phyloP scores from a whole-genome alignment of 2,888 invertebrate species.

The Philonicus albiceps region DNA sequence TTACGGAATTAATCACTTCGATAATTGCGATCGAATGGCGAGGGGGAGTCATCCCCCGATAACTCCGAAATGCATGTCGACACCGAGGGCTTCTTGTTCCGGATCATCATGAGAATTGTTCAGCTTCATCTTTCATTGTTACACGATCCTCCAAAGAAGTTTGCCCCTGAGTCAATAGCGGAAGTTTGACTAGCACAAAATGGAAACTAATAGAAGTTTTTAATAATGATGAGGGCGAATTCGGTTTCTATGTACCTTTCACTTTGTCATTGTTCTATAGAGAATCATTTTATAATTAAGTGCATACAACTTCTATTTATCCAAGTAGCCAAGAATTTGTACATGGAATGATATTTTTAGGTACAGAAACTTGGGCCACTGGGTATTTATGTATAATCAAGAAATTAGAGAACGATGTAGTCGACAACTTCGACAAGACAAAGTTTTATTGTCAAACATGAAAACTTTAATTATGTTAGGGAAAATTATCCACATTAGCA shows the following conservation, averaged over 20 bases:
- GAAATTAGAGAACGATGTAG: neutral
- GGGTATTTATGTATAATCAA: neutral
- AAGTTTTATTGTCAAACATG: neutral
- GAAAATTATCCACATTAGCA: neutral
- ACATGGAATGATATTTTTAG: neutral
- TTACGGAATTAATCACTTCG: conserved; percentile 30
- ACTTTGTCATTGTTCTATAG: neutral
- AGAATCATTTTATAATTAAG: neutral
- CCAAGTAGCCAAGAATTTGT: neutral
- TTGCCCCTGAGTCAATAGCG: neutral
- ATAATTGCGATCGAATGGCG: conserved; percentile 5
- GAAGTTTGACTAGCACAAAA: neutral
- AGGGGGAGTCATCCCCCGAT: neutral
- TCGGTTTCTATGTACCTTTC: neutral
- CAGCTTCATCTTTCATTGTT: neutral
- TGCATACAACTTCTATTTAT: neutral
- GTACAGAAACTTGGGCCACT: neutral
- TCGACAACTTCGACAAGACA: neutral
- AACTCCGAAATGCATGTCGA: neutral
- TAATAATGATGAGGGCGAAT: neutral
- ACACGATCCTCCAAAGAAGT: neutral
- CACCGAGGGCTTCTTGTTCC: neutral
- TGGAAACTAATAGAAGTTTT: neutral
- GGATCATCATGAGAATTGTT: neutral
- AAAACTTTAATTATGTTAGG: neutral